Evolutionary conservation across 2,888 invertebrate genomes (phyloP).

Genomic region (Calephelis perditalis): DNA sequence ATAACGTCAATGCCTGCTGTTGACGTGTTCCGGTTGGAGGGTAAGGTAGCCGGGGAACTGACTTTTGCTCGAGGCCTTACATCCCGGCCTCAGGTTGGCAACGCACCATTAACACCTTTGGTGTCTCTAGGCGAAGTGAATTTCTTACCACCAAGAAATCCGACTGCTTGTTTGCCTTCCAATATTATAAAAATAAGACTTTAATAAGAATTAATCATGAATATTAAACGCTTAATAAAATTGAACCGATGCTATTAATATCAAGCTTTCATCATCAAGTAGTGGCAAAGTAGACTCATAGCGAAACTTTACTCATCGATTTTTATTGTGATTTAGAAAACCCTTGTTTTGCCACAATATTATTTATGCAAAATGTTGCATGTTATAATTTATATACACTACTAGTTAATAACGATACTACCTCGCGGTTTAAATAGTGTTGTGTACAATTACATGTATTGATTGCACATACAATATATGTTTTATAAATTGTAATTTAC

Average conservation of each 20-base stretch:
- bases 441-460: background rate
- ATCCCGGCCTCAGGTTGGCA: no score
- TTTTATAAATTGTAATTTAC: background rate
- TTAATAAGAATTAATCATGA: background rate
- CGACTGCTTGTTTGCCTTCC: no score
- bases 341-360: slow-evolving; percentile 68
- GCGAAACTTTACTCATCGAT: slow-evolving; percentile 75
- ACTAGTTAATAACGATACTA: slow-evolving; percentile 15
- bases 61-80: no score
- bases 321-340: slow-evolving; percentile 51
- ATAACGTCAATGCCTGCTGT: no score
- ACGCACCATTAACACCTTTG: no score
- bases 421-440: background rate
- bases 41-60: no score
- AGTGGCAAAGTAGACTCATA: slow-evolving; percentile 77
- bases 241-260: slow-evolving; percentile 18
- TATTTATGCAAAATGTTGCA: slow-evolving; percentile 61
- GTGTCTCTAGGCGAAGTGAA: no score
- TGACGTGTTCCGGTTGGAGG: no score
- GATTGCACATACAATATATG: background rate
- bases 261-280: slow-evolving; percentile 59
- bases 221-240: slow-evolving; percentile 4
- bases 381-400: slow-evolving; percentile 37
- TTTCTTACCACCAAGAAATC: no score
- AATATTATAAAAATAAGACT: no score